Evolutionary conservation across 2,113 vertebrate genomes (phyloP).

Genomic region (Canis aureus): DNA sequence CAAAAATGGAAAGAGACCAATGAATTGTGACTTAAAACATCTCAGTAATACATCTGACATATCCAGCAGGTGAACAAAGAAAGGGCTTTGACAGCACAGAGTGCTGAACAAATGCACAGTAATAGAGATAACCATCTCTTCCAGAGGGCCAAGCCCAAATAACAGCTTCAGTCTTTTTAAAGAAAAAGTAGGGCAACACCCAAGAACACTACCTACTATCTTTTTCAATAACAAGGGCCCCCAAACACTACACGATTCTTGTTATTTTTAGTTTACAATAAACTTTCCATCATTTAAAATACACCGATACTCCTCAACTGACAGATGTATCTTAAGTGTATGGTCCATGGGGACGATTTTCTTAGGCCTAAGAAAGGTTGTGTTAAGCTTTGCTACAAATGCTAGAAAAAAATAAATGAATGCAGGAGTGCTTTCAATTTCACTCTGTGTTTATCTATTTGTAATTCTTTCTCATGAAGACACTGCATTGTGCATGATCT

Average conservation of each 20-base stretch:
- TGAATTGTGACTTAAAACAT: slow-evolving; percentile 35
- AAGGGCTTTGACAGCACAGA: neutral
- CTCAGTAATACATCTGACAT: slow-evolving; percentile 23
- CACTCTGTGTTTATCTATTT: slow-evolving; percentile 81
- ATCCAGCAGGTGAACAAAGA: slow-evolving; percentile 19
- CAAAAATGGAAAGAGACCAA: slow-evolving; percentile 34
- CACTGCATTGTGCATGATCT: slow-evolving; percentile 70
- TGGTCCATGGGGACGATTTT: slow-evolving; percentile 69
- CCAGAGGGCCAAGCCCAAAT: neutral
- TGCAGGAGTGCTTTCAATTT: slow-evolving; percentile 82
- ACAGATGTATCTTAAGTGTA: slow-evolving; percentile 77
- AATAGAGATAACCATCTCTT: neutral
- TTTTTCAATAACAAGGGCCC: neutral
- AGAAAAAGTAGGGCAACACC: slow-evolving; percentile 7
- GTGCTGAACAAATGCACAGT: neutral
- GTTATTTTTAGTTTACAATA: slow-evolving; percentile 45
- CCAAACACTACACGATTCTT: neutral
- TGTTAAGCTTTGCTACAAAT: slow-evolving; percentile 70
- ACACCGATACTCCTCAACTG: slow-evolving; percentile 72
- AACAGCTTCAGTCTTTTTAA: neutral
- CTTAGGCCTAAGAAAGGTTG: neutral
- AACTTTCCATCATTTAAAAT: slow-evolving; percentile 70
- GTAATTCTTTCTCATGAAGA: slow-evolving; percentile 75
- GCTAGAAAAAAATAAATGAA: slow-evolving; percentile 76
- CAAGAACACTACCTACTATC: neutral